phyloP scores from a whole-genome alignment of 2,797 vertebrate species.

The Enteromius paludinosus region DNA sequence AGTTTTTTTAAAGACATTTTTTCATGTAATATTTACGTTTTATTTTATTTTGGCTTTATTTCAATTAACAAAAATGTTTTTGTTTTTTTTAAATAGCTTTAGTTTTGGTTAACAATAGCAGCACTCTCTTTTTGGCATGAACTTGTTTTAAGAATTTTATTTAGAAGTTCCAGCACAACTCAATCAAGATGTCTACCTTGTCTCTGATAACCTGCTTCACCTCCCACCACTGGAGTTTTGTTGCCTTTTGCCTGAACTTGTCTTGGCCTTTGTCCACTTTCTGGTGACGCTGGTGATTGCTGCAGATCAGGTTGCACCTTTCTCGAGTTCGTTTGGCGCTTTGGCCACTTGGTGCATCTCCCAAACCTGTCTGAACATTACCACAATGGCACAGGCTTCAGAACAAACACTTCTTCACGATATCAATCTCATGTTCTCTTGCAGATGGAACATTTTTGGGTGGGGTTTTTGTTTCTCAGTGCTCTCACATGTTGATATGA shows the following conservation, averaged over 20 bases:
- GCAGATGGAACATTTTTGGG: neutral
- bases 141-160: neutral
- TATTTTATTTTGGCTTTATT: neutral
- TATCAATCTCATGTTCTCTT: neutral
- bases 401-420: neutral
- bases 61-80: neutral
- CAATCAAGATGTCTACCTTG: constrained; percentile 38
- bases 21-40: neutral
- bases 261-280: constrained; percentile 50
- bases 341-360: neutral
- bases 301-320: constrained; percentile 46
- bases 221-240: constrained; percentile 16
- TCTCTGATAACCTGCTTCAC: constrained; percentile 13
- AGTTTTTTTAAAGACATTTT: too few species aligned
- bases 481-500: neutral
- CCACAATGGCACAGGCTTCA: neutral
- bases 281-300: constrained; percentile 38
- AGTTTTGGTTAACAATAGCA: neutral
- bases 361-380: constrained; percentile 24
- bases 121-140: neutral
- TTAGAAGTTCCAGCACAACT: neutral
- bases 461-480: neutral
- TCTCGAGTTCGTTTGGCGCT: constrained; percentile 30
- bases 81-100: neutral
- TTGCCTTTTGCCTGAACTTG: constrained; percentile 53